A percentile compares a stretch with the other conserved stretches of the same genome.
Evolutionary conservation across 92 coral and sea anemone species (phyloP).

Genomic region (Umimayanthus kanabou): DNA sequence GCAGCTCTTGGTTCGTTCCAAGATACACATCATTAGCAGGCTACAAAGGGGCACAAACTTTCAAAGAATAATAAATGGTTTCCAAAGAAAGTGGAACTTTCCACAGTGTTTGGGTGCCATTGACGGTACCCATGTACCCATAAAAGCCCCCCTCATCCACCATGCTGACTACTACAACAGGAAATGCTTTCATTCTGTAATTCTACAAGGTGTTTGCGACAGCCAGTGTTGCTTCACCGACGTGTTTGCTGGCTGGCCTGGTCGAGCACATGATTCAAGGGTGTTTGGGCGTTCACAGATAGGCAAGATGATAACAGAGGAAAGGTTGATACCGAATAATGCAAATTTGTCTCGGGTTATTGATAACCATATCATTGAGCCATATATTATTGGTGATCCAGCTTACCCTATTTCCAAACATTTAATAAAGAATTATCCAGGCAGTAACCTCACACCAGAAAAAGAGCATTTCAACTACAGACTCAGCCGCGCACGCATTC

Average conservation of each 20-base stretch:
- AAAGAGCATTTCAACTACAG: slow-evolving; percentile 62
- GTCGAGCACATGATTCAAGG: slow-evolving; percentile 63
- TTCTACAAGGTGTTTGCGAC: slow-evolving; percentile 70
- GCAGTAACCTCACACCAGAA: slow-evolving; percentile 57
- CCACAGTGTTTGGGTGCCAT: slow-evolving; percentile 71
- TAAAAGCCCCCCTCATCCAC: slow-evolving; percentile 57
- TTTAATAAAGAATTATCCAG: slow-evolving; percentile 64
- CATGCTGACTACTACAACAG: slow-evolving; percentile 63
- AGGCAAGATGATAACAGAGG: slow-evolving; percentile 44
- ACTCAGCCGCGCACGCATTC: slow-evolving; percentile 45
- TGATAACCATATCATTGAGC: slow-evolving; percentile 43
- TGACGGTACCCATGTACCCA: slow-evolving; percentile 58
- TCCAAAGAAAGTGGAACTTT: slow-evolving; percentile 58
- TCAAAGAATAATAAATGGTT: slow-evolving; percentile 56
- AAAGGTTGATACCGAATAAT: slow-evolving; percentile 28
- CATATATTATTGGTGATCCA: slow-evolving; percentile 59
- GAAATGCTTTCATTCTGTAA: slow-evolving; percentile 65
- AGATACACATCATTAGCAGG: slow-evolving; percentile 53
- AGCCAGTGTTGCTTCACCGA: slow-evolving; percentile 65
- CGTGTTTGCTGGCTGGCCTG: slow-evolving; percentile 71
- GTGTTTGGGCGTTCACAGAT: slow-evolving; percentile 51
- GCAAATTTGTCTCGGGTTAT: slow-evolving; percentile 33
- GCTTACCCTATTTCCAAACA: slow-evolving; percentile 67
- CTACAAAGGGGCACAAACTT: slow-evolving; percentile 51
- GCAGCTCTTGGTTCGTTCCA: slow-evolving; percentile 39